These are phyloP conservation scores for Mylabris sibirica DNA, from an alignment of 2,888 invertebrate genomes.

Conservation along the genomic window DNA sequence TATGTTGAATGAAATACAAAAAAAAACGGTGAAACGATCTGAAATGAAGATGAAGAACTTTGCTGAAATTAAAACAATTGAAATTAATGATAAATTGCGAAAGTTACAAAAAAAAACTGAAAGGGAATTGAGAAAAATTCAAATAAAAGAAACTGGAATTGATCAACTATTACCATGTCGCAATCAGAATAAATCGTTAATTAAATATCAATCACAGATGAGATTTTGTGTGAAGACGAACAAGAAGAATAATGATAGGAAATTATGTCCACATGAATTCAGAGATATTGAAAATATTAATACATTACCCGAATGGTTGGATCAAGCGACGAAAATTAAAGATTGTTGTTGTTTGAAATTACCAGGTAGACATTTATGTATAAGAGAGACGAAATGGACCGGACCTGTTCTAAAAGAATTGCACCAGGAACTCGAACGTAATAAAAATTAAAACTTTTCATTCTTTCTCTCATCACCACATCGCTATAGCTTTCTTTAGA, in stretches of 20 bases:
- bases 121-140: conserved; percentile 64
- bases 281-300: conserved; percentile 55
- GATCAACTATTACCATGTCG: conserved; percentile 55
- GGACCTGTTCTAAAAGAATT: conserved; percentile 68
- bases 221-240: conserved; percentile 73
- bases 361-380: conserved; percentile 63
- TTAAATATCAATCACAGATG: conserved; percentile 61
- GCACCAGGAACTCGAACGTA: conserved; percentile 68
- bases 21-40: conserved; percentile 59
- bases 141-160: conserved; percentile 57
- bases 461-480: neutral
- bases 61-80: conserved; percentile 64
- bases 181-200: neutral
- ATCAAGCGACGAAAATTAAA: conserved; percentile 59
- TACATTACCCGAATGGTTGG: conserved; percentile 64
- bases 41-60: conserved; percentile 64
- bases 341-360: conserved; percentile 58
- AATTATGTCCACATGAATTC: conserved; percentile 8
- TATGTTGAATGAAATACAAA: conserved; percentile 66
- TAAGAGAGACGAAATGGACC: conserved; percentile 72
- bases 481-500: too few relatives aligned
- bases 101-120: conserved; percentile 65
- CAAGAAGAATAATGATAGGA: conserved; percentile 63
- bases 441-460: neutral
- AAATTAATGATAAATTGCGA: conserved; percentile 66